A percentile compares a stretch with the other conserved stretches of the same genome.
These are phyloP conservation scores for Cherax quadricarinatus DNA, from an alignment of 1,140 invertebrate species.

Conservation along the genomic window DNA sequence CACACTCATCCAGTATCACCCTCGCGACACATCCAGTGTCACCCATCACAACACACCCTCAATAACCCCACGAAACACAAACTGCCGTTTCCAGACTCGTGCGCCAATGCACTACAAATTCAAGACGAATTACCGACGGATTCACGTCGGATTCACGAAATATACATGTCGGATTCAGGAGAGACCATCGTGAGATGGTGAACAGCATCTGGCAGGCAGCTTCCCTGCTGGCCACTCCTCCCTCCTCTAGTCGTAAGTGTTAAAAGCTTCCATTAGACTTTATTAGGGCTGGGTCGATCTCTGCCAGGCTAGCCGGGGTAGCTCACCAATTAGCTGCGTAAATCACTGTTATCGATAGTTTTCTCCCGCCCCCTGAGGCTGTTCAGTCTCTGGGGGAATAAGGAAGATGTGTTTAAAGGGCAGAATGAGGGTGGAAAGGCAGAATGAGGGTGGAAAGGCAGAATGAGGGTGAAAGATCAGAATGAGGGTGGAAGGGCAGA, in stretches of 20 bases:
- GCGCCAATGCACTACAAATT: too few relatives aligned
- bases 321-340: slow-evolving; percentile 44
- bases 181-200: too few relatives aligned
- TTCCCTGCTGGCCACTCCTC: background rate
- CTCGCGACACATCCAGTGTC: too few relatives aligned
- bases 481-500: too few relatives aligned
- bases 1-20: too few relatives aligned
- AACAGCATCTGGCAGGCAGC: too few relatives aligned
- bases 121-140: too few relatives aligned
- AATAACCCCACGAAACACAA: background rate
- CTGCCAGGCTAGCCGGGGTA: slow-evolving; percentile 19
- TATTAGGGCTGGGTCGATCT: background rate
- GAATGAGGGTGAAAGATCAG: too few relatives aligned
- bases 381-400: background rate
- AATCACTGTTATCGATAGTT: slow-evolving; percentile 51
- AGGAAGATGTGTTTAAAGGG: background rate
- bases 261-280: slow-evolving; percentile 49
- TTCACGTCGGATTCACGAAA: too few relatives aligned
- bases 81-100: too few relatives aligned
- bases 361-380: background rate
- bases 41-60: background rate
- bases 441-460: background rate
- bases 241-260: slow-evolving; percentile 27
- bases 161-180: too few relatives aligned
- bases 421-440: background rate